Conservation (phyloP, 2,113 vertebrate genomes). For the Gambusia holbrooki region DNA sequence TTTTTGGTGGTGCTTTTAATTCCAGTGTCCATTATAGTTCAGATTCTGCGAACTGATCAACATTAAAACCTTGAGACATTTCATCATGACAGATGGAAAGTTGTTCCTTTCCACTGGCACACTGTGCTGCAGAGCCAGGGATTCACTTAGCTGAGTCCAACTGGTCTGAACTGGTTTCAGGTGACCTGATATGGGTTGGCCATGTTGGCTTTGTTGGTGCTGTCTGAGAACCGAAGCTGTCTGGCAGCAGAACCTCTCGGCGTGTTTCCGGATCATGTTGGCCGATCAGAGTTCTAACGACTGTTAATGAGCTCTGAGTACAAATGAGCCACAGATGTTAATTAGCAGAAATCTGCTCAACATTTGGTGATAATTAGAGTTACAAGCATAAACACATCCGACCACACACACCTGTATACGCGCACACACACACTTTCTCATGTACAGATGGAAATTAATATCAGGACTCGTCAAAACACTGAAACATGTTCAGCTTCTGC, state of each 20-base stretch:
- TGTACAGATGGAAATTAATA: background rate
- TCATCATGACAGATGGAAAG: too few species aligned
- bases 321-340: conserved; percentile 35
- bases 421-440: conserved; percentile 10
- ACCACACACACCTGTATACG: conserved; percentile 20
- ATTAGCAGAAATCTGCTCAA: conserved; percentile 52
- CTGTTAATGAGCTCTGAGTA: conserved; percentile 55
- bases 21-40: too few species aligned
- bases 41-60: too few species aligned
- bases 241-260: conserved; percentile 17
- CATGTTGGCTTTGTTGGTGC: background rate
- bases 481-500: background rate
- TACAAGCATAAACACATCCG: conserved; percentile 36
- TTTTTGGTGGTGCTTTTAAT: too few species aligned
- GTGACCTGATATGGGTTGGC: background rate
- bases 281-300: conserved; percentile 15
- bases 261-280: conserved; percentile 13
- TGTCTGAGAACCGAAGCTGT: background rate
- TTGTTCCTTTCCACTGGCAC: too few species aligned
- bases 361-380: conserved; percentile 52
- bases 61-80: too few species aligned
- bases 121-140: too few species aligned
- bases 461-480: too few species aligned
- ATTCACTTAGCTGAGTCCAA: background rate
- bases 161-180: background rate